Evolutionary conservation across 30 jellyfish, hydroid and myxozoan genomes (phyloP).

Genomic region (Kudoa iwatai): DNA sequence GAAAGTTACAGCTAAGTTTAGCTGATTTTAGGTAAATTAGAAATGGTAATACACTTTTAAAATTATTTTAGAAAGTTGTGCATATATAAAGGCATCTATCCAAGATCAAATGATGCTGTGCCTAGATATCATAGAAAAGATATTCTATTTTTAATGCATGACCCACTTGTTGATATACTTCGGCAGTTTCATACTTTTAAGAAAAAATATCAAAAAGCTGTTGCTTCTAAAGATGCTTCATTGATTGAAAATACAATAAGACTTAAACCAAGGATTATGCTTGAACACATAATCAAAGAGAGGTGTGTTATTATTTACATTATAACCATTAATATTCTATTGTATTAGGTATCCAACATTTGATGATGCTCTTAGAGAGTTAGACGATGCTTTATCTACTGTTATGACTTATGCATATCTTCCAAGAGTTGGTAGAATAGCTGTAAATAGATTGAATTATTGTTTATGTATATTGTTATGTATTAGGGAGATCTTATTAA

Average conservation of each 20-base stretch:
- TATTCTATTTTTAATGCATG: conserved; percentile 51
- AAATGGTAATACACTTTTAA: no score
- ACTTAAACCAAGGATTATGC: conserved; percentile 35
- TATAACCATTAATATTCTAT: no score
- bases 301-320: no score
- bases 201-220: conserved; percentile 37
- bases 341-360: no score
- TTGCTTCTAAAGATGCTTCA: conserved; percentile 59
- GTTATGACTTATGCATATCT: conserved; percentile 26
- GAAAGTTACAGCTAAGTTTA: conserved; percentile 38
- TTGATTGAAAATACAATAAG: conserved; percentile 18
- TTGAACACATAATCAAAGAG: conserved; percentile 75
- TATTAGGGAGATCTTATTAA: no score
- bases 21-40: conserved; percentile 52
- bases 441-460: no score
- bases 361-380: conserved; percentile 73
- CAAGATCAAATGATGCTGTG: no score
- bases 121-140: conserved; percentile 55
- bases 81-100: conserved; percentile 79
- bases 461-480: no score
- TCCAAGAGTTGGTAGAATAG: conserved; percentile 77
- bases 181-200: conserved; percentile 42
- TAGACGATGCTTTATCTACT: conserved; percentile 77
- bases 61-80: conserved; percentile 92
- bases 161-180: conserved; percentile 42